A percentile compares a stretch with the other conserved stretches of the same genome.
Conservation (phyloP, 2,888 invertebrate genomes). For the Hedychridium roseum region DNA sequence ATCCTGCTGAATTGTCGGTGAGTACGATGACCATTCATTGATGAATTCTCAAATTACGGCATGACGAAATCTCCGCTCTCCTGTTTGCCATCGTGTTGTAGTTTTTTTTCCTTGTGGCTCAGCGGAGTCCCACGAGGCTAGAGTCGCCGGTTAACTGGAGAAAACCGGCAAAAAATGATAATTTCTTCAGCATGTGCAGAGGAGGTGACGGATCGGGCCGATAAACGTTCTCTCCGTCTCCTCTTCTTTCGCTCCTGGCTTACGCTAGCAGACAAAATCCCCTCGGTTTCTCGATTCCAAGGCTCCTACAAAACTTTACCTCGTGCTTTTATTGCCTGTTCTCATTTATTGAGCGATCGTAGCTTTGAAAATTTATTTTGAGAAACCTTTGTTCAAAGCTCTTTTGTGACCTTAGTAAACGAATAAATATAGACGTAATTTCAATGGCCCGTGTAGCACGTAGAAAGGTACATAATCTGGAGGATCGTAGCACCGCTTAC, state of each 20-base stretch:
- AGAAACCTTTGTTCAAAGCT: too few species aligned
- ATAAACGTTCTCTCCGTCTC: conserved; percentile 35
- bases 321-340: conserved; percentile 13
- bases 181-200: conserved; percentile 55
- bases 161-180: conserved; percentile 45
- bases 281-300: conserved; percentile 3
- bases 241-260: conserved; percentile 12
- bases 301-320: neutral
- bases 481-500: too few species aligned
- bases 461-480: too few species aligned
- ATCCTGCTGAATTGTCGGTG: conserved; percentile 3
- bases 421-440: too few species aligned
- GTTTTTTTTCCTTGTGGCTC: conserved; percentile 15
- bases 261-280: conserved; percentile 12
- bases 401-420: too few species aligned
- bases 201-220: conserved; percentile 44
- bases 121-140: conserved; percentile 14
- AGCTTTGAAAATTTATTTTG: too few species aligned
- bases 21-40: conserved; percentile 9
- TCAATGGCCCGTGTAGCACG: too few species aligned
- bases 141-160: conserved; percentile 22
- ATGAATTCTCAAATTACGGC: conserved; percentile 19
- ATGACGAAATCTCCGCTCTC: conserved; percentile 6
- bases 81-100: conserved; percentile 9
- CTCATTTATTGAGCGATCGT: too few species aligned